phyloP scores from a whole-genome alignment of 1,140 invertebrate species.

The Triops cancriformis region DNA sequence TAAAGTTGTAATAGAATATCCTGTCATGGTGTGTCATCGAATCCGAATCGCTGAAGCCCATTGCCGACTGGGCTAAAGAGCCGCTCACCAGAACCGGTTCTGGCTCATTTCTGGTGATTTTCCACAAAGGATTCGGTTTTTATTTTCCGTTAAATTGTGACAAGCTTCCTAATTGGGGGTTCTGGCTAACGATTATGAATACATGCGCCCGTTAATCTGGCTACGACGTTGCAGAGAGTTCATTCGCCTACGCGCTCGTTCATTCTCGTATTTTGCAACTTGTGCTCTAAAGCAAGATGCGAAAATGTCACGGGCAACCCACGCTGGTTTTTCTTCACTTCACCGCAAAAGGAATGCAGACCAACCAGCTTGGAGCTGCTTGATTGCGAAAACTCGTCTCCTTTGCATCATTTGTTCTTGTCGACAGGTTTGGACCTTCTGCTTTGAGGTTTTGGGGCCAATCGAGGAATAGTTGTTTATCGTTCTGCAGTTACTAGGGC shows the following conservation, averaged over 20 bases:
- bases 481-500: not conserved
- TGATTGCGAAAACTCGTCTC: not conserved
- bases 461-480: too few species aligned
- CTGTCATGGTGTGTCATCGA: not conserved
- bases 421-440: not conserved
- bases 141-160: not conserved
- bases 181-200: not conserved
- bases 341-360: not conserved
- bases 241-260: slow-evolving; percentile 1
- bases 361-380: not conserved
- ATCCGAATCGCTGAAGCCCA: not conserved
- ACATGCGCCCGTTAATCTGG: not conserved
- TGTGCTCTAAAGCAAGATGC: not conserved
- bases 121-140: not conserved
- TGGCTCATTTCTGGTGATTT: not conserved
- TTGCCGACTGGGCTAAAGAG: not conserved
- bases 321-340: not conserved
- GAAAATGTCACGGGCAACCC: not conserved
- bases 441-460: not conserved
- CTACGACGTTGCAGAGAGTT: not conserved
- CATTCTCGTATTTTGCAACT: not conserved
- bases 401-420: not conserved
- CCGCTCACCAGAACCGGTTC: not conserved
- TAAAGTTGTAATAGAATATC: not conserved
- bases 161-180: not conserved